Conservation (phyloP, 2,888 invertebrate genomes). For the Sylvicola cinctus region DNA sequence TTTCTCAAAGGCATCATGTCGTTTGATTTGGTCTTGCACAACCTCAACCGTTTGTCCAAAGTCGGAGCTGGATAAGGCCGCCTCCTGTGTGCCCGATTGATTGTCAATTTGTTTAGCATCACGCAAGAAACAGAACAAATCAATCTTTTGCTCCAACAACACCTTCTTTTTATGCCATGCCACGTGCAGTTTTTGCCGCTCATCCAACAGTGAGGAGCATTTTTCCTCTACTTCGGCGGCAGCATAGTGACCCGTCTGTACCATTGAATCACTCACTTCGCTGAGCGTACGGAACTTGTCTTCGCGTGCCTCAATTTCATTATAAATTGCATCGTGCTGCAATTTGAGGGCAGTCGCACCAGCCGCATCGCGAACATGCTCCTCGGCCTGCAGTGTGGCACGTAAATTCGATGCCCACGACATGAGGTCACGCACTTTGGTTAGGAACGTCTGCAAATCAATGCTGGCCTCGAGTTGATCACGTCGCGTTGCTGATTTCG, state of each 20-base stretch:
- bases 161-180: constrained; percentile 82
- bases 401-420: constrained; percentile 72
- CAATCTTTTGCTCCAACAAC: constrained; percentile 73
- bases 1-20: constrained; percentile 89
- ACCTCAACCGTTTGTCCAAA: constrained; percentile 68
- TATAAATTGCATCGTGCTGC: constrained; percentile 63
- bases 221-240: constrained; percentile 60
- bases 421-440: constrained; percentile 68
- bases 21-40: constrained; percentile 73
- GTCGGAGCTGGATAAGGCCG: constrained; percentile 45
- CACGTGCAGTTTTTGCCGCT: constrained; percentile 54
- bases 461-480: constrained; percentile 70
- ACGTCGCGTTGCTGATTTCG: constrained; percentile 56
- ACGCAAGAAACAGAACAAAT: constrained; percentile 82
- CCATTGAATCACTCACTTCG: constrained; percentile 60
- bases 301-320: constrained; percentile 77
- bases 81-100: constrained; percentile 72
- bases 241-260: constrained; percentile 68
- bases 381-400: constrained; percentile 55
- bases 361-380: constrained; percentile 61
- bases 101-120: constrained; percentile 87
- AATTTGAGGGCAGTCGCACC: constrained; percentile 62
- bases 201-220: constrained; percentile 53
- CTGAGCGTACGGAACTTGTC: constrained; percentile 54
- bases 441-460: constrained; percentile 73